Conservation (phyloP, 2,113 vertebrate species). For the Zosterops hypoxanthus region DNA sequence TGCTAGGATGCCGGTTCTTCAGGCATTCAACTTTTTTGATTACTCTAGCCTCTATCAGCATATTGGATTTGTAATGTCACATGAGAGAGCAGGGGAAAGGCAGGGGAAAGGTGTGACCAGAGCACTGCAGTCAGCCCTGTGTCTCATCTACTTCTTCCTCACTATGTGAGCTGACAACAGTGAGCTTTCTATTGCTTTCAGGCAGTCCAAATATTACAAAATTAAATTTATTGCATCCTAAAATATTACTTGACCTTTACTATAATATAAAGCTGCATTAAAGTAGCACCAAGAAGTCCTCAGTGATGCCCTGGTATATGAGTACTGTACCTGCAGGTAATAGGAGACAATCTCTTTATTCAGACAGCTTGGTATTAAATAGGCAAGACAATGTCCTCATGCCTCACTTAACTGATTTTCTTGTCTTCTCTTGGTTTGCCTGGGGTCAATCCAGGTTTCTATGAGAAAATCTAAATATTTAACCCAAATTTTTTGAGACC, state of each 20-base stretch:
- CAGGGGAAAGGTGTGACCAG: background rate
- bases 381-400: background rate
- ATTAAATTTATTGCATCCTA: background rate
- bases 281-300: background rate
- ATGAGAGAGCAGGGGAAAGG: background rate
- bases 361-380: background rate
- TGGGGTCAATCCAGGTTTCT: background rate
- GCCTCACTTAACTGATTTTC: background rate
- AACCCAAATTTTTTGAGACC: background rate
- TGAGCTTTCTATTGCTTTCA: background rate
- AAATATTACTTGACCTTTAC: background rate
- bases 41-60: slow-evolving; percentile 54
- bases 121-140: background rate
- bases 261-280: background rate
- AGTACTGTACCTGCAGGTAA: background rate
- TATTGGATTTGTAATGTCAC: slow-evolving; percentile 48
- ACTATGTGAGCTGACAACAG: background rate
- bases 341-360: background rate
- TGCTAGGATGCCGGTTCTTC: slow-evolving; percentile 63
- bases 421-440: background rate
- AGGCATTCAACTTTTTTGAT: slow-evolving; percentile 69
- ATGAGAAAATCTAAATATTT: background rate
- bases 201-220: background rate
- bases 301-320: background rate
- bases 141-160: background rate